These are phyloP conservation scores for Labeo calbasu DNA, from an alignment of 2,797 vertebrate genomes.

Conservation along the genomic window DNA sequence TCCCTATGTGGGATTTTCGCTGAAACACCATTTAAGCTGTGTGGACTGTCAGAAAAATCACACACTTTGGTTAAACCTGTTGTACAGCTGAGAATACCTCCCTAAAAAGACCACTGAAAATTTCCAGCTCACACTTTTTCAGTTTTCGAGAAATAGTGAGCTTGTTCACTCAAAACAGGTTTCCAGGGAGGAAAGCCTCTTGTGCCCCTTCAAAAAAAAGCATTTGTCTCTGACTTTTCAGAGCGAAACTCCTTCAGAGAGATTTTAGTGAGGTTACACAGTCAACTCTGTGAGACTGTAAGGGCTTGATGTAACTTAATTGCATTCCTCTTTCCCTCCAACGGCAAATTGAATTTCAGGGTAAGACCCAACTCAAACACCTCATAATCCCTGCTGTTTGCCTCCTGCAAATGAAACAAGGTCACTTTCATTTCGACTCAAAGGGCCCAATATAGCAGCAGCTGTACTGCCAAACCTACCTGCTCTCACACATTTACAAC, in stretches of 20 bases:
- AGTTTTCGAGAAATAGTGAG: constrained; percentile 20
- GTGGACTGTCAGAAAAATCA: constrained; percentile 5
- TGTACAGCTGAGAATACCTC: constrained; percentile 28
- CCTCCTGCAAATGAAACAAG: constrained; percentile 67
- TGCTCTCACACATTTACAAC: constrained; percentile 47
- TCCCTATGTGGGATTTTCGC: background rate
- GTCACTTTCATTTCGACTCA: constrained; percentile 66
- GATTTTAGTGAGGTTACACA: constrained; percentile 24
- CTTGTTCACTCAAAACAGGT: constrained; percentile 30
- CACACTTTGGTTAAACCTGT: background rate
- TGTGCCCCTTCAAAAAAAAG: constrained; percentile 21
- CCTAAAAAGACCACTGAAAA: constrained; percentile 18
- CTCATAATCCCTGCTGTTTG: constrained; percentile 72
- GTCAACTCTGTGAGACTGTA: constrained; percentile 14
- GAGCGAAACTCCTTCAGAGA: constrained; percentile 29
- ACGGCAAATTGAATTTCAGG: constrained; percentile 74
- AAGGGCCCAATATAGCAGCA: constrained; percentile 45
- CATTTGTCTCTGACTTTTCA: constrained; percentile 1
- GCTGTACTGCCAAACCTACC: constrained; percentile 32
- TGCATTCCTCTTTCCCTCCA: constrained; percentile 63
- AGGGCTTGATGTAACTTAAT: constrained; percentile 58
- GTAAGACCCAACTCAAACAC: constrained; percentile 71
- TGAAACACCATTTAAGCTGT: background rate
- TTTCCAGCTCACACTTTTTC: background rate
- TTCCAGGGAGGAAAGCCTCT: background rate